Base-by-base conservation (phyloP, 2,888 invertebrate genomes). In the Tortrix viridana region DNA sequence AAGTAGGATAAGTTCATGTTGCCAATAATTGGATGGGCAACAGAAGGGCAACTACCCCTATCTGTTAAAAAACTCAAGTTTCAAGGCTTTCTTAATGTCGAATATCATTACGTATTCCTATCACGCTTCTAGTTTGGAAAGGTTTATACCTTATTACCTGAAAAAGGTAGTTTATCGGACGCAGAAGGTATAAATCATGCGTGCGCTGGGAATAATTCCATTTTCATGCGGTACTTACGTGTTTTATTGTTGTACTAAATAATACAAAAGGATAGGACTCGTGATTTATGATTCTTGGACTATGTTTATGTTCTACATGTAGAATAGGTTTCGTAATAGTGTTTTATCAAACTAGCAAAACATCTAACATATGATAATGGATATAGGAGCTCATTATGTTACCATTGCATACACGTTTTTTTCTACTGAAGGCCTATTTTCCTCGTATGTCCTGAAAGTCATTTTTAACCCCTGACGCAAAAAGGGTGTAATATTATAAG, bases 161-260 rank as follows among this genome's bases (percentile, higher is more conserved):
- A 22, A 32, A 18, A 49, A 16, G 9, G 14, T 26, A 32, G n/a
- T 49, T 49, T 18, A 49, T 32, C 49, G 26, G 9, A 32, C 49
- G 49, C 16, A 49, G 16, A 22, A 49, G 49, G 26, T 9, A 49
- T 49, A 49, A 9, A 49, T 49, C 22, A 22, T 12, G 18, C 5
- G 23, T 26, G 4, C 49, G 49, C 26, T 18, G 26, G 49, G 26
- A 32, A n/a, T 18, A 49, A 49, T 49, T 49, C n/a, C 18, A 16
- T 49, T 26, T 22, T 23, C 22, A 16, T 22, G 16, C 44, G 44
- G n/a, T 16, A 5, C n/a, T 49, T 26, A 32, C 12, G 12, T 32
- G 12, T 32, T 49, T 49, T 49, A 49, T 49, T 16, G 26, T 48
- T 6, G 32, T 26, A 49, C 49, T 49, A 26, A 49, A 49, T 49